These are phyloP conservation scores for Mimumesa dahlbomi DNA, from an alignment of 2,888 invertebrate species.

Conservation along the genomic window DNA sequence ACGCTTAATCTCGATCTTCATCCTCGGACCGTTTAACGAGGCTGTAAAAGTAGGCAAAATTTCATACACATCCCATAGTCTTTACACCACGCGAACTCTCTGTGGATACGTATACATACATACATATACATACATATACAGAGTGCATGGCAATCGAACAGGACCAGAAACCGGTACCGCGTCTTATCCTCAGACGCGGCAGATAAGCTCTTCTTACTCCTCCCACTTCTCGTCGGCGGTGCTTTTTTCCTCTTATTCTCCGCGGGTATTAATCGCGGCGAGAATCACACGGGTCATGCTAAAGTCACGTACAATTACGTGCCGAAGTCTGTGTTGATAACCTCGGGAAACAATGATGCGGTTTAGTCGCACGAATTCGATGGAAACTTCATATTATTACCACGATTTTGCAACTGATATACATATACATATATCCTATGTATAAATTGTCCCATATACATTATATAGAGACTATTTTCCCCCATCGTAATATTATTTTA, in stretches of 20 bases:
- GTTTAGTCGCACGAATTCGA: no score
- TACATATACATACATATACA: background rate
- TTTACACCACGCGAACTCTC: slow-evolving; percentile 3
- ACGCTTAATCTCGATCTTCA: slow-evolving; percentile 4
- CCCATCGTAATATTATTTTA: no score
- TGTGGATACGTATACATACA: background rate
- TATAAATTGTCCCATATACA: no score
- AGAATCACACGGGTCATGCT: slow-evolving; percentile 18
- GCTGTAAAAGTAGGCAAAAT: slow-evolving; percentile 13
- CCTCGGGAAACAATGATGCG: no score
- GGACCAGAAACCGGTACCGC: slow-evolving; percentile 51
- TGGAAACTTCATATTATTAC: no score
- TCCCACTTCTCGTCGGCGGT: background rate
- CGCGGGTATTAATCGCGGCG: slow-evolving; percentile 24
- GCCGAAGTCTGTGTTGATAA: no score
- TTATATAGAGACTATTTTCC: no score
- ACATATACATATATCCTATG: no score
- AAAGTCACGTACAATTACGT: slow-evolving; percentile 19
- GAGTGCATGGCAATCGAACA: slow-evolving; percentile 11
- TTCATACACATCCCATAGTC: slow-evolving; percentile 3
- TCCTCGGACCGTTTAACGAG: background rate
- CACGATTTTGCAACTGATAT: no score
- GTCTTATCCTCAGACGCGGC: slow-evolving; percentile 29
- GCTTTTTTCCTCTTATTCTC: slow-evolving; percentile 22
- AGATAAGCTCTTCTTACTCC: slow-evolving; percentile 28